Conservation (phyloP, 64 coral and sea anemone genomes). For the Actinia tenebrosa region DNA sequence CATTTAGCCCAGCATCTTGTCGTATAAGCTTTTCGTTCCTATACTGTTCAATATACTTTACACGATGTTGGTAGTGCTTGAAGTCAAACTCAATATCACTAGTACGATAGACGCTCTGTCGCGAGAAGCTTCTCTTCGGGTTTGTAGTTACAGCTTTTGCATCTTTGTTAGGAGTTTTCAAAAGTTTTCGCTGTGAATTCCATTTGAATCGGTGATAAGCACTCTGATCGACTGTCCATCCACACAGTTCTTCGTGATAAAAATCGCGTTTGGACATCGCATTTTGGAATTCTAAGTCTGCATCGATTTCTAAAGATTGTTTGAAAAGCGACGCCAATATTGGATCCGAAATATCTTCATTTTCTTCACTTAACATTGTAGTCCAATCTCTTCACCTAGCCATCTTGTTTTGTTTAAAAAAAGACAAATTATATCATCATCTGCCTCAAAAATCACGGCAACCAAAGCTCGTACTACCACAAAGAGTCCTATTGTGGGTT, state of each 20-base stretch:
- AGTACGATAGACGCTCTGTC: slow-evolving; percentile 22
- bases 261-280: slow-evolving; percentile 3
- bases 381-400: background rate
- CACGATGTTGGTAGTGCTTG: slow-evolving; percentile 25
- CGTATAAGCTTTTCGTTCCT: slow-evolving; percentile 35
- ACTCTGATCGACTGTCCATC: background rate
- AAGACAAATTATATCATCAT: background rate
- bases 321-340: background rate
- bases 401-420: background rate
- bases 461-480: background rate
- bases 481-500: background rate
- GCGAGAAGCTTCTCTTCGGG: background rate
- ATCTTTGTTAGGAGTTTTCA: slow-evolving; percentile 9
- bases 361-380: background rate
- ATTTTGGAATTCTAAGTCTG: slow-evolving; percentile 7
- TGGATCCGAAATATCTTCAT: background rate
- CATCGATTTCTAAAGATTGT: slow-evolving; percentile 1
- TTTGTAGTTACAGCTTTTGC: background rate
- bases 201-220: slow-evolving; percentile 7
- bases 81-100: slow-evolving; percentile 37
- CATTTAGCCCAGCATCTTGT: slow-evolving; percentile 27
- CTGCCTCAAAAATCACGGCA: background rate
- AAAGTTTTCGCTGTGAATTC: background rate
- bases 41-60: slow-evolving; percentile 53
- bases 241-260: slow-evolving; percentile 6